Conservation (phyloP, 1,140 invertebrate species). For the Macrobrachium nipponense region DNA sequence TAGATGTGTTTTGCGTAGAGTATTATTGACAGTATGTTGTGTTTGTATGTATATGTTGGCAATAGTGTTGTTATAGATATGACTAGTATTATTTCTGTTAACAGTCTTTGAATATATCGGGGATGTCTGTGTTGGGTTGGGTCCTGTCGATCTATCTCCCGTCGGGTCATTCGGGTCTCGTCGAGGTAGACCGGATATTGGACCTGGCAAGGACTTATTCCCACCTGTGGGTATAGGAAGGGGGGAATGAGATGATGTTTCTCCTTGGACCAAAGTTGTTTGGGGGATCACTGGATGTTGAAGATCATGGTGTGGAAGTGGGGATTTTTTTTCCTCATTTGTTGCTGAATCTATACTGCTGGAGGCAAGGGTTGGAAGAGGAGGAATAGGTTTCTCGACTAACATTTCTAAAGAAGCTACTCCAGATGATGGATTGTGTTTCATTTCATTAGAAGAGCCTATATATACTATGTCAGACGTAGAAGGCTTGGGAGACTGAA, state of each 20-base stretch:
- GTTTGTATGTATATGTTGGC: no score
- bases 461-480: no score
- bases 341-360: neutral
- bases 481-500: no score
- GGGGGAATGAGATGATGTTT: conserved; percentile 26
- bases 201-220: conserved; percentile 36
- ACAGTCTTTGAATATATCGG: neutral
- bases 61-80: no score
- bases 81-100: no score
- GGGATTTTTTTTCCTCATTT: neutral
- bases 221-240: conserved; percentile 48
- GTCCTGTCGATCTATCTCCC: conserved; percentile 30
- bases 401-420: no score
- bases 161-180: conserved; percentile 30
- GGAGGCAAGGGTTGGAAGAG: neutral
- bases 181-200: conserved; percentile 26
- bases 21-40: no score
- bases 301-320: conserved; percentile 7
- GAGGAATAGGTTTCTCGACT: neutral
- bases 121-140: neutral
- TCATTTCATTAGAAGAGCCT: no score
- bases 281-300: conserved; percentile 21
- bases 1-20: no score
- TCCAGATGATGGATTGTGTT: no score
- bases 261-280: conserved; percentile 16